phyloP scores from a whole-genome alignment of 2,113 vertebrate genomes.

The Myrmecobius fasciatus region DNA sequence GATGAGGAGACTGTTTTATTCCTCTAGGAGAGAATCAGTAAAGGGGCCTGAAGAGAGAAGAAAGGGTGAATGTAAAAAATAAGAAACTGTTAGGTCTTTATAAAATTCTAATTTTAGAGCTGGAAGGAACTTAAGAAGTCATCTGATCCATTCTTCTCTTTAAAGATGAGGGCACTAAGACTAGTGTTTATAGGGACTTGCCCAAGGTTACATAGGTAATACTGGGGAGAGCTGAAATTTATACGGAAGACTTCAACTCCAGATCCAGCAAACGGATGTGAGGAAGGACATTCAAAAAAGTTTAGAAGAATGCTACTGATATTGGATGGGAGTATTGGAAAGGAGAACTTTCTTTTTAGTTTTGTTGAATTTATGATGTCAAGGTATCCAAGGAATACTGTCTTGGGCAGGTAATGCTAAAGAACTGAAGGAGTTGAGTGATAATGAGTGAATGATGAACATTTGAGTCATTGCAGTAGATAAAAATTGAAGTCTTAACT shows the following conservation, averaged over 20 bases:
- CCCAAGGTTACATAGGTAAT: background rate
- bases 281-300: background rate
- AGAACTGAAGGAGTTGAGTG: conserved; percentile 6
- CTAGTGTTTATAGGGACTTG: background rate
- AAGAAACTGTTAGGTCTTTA: conserved; percentile 16
- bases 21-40: background rate
- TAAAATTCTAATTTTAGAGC: background rate
- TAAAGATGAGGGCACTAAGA: too few relatives aligned
- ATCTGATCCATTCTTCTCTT: background rate
- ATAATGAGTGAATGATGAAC: background rate
- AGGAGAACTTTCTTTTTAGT: conserved; percentile 13
- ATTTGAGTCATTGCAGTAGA: conserved; percentile 9
- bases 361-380: conserved; percentile 7
- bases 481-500: conserved; percentile 29
- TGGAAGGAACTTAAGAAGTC: background rate
- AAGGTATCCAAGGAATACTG: background rate
- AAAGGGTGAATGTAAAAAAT: conserved; percentile 19
- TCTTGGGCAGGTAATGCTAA: background rate
- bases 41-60: background rate
- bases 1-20: background rate
- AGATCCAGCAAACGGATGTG: background rate
- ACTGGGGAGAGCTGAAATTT: background rate
- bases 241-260: background rate
- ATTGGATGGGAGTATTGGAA: background rate
- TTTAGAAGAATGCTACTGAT: conserved; percentile 37